A percentile compares a stretch with the other conserved stretches of the same genome.
Evolutionary conservation across 1,140 invertebrate genomes (phyloP).

Genomic region (Brachionus paranguensis): DNA sequence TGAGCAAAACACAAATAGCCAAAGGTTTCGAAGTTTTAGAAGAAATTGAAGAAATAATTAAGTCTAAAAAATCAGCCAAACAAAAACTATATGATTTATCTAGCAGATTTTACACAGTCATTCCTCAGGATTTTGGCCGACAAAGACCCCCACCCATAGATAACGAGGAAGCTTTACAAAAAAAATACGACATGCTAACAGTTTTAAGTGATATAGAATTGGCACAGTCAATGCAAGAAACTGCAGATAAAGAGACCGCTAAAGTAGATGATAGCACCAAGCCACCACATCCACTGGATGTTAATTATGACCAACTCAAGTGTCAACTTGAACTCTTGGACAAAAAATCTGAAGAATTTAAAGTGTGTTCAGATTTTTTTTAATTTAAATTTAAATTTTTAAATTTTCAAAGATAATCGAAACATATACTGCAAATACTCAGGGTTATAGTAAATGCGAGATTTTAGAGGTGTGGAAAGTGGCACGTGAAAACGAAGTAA

Average conservation of each 20-base stretch:
- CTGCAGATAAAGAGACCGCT: conserved; percentile 31
- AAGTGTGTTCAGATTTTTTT: conserved; percentile 44
- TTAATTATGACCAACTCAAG: conserved; percentile 54
- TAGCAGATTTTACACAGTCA: conserved; percentile 56
- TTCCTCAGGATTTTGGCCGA: conserved; percentile 58
- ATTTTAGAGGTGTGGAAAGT: conserved; percentile 54
- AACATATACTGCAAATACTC: conserved; percentile 51
- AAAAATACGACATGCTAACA: conserved; percentile 57
- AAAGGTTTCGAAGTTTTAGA: conserved; percentile 57
- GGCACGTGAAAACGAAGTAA: conserved; percentile 51
- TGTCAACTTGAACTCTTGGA: conserved; percentile 50
- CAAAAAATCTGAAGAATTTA: conserved; percentile 48
- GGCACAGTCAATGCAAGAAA: conserved; percentile 53
- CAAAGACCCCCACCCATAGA: conserved; percentile 50
- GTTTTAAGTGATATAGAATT: conserved; percentile 58
- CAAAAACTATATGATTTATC: conserved; percentile 46
- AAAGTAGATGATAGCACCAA: conserved; percentile 39
- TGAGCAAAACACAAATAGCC: conserved; percentile 57
- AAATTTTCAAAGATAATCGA: conserved; percentile 48
- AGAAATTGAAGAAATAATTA: conserved; percentile 51
- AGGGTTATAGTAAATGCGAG: conserved; percentile 44
- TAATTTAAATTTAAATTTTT: conserved; percentile 28
- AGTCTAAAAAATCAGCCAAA: conserved; percentile 16
- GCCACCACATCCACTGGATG: conserved; percentile 52
- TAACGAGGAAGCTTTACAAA: conserved; percentile 46